Percentiles rank a stretch among this genome's conserved stretches.
These are phyloP conservation scores for Peromyscus leucopus DNA, from an alignment of 2,113 vertebrate species.

Conservation along the genomic window DNA sequence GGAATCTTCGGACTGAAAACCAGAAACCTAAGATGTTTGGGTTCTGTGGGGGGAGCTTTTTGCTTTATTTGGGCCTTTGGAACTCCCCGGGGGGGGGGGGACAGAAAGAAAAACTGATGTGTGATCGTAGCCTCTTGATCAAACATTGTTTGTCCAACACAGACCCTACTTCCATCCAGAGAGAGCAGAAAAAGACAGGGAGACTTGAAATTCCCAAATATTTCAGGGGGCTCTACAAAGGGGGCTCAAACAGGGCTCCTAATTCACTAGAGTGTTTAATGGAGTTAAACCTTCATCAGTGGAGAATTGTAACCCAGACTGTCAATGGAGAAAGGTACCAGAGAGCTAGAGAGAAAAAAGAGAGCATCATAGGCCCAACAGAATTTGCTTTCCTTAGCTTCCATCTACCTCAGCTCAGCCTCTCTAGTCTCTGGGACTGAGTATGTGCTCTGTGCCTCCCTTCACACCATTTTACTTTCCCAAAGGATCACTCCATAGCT, in stretches of 20 bases:
- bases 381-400: neutral
- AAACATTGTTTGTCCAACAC: neutral
- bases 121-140: neutral
- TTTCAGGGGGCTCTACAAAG: neutral
- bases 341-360: neutral
- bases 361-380: neutral
- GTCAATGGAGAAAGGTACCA: neutral
- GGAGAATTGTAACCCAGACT: neutral
- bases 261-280: neutral
- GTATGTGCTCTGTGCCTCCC: fast-evolving
- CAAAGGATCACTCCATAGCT: neutral
- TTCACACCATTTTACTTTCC: neutral
- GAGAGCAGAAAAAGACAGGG: neutral
- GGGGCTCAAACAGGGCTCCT: neutral
- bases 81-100: conserved; percentile 21
- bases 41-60: neutral
- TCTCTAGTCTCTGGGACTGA: neutral
- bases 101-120: neutral
- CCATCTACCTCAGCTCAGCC: neutral
- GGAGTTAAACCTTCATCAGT: neutral
- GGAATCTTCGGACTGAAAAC: conserved; percentile 58
- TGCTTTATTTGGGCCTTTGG: conserved; percentile 35
- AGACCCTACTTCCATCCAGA: neutral
- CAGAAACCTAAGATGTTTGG: conserved; percentile 55
- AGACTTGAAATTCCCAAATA: neutral